phyloP scores from a whole-genome alignment of 1,140 invertebrate species.

The Globodera rostochiensis region DNA sequence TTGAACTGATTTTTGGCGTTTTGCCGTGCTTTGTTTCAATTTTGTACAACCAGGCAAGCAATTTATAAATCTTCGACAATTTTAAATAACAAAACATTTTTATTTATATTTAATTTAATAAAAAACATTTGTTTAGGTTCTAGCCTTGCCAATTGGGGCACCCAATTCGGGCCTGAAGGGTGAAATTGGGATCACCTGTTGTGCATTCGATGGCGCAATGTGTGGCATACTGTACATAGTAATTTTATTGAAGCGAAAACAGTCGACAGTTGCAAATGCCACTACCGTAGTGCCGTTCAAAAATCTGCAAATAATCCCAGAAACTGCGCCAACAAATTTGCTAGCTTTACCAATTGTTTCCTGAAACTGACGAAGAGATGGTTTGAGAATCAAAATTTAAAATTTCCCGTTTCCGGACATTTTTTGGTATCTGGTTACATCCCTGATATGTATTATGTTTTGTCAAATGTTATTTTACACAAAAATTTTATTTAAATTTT shows the following conservation, averaged over 20 bases:
- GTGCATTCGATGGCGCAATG: slow-evolving; percentile 9
- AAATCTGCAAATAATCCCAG: no score
- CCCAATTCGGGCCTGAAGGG: slow-evolving; percentile 18
- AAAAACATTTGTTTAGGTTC: background rate
- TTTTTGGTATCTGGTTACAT: no score
- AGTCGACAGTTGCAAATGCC: no score
- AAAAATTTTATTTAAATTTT: no score
- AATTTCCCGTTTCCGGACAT: no score
- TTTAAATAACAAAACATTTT: background rate
- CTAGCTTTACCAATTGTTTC: no score
- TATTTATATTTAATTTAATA: background rate
- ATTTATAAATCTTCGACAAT: background rate
- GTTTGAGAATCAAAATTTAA: no score
- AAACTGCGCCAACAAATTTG: no score
- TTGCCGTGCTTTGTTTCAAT: slow-evolving; percentile 17
- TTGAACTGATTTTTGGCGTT: slow-evolving; percentile 23
- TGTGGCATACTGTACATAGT: slow-evolving; percentile 11
- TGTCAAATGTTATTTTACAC: no score
- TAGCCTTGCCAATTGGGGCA: slow-evolving; percentile 5
- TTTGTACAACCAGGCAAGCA: slow-evolving; percentile 15
- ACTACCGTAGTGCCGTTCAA: no score
- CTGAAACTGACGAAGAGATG: no score
- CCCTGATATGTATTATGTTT: no score
- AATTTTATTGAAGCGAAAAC: slow-evolving; percentile 9
- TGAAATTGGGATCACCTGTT: slow-evolving; percentile 4